Base-by-base conservation (phyloP, 2,113 vertebrate species). In the Gallinago paraguaiae region DNA sequence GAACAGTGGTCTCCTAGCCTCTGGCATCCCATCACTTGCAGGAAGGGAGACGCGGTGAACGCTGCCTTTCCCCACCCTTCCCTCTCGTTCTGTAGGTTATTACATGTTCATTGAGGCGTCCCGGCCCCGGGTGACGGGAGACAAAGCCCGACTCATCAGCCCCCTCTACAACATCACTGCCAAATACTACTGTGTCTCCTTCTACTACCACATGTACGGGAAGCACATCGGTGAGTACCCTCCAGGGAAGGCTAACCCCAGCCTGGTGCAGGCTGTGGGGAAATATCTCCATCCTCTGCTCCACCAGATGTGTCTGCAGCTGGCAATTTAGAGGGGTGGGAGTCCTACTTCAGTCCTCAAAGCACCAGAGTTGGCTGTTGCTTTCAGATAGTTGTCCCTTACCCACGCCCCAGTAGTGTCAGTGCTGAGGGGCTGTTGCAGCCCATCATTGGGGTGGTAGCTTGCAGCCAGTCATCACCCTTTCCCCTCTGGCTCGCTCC, bases 21-120 rank as follows among this genome's bases (percentile, higher is more conserved):
- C 22, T 1, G 0, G 23, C 75, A 71, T 70, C 31, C 61, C 50
- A 7, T 56, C 1, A 0, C 20, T 50, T 31, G 17, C 67, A 61
- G 27, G 43, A 67, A 79, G 25, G 18, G 50, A 56, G 14, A 20
- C 1, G 2, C 46, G 7, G 35, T 7, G 19, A 17, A 4, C 3
- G 1, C 65, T 79, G 59, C 60, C 59, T 93, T 95, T 91, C 33
- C 74, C 86, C 60, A 93, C 60, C 27, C 92, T 84, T 61, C 59
- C 19, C 19, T 84, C 56, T 90, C 27, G 0, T 67, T 75, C 48
- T 41, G 18, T 95, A 99, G 99, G 99, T 54, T 99, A 99, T 95
- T 99, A 99, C 97, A 99, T 99, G 99, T 99, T 99, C 98, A 99
- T 99, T 0, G 99, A 99, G 97, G 98, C 99, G 0, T 99, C 99